Evolutionary conservation across 23 tunicate species (phyloP).

Genomic region (Clavelina lepadiformis): DNA sequence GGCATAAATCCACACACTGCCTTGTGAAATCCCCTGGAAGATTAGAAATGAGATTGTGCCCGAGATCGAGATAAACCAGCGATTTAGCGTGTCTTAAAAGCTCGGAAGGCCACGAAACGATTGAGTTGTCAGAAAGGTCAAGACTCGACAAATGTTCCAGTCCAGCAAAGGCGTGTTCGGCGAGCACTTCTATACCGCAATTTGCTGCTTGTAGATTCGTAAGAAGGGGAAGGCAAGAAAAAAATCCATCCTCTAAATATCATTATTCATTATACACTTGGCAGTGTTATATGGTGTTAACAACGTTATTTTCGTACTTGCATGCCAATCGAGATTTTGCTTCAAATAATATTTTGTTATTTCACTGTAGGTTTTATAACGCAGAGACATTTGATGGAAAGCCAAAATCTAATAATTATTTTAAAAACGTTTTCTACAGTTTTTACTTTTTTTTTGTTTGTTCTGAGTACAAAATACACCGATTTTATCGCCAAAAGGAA

Average conservation of each 20-base stretch:
- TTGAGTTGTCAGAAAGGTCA: slow-evolving; percentile 53
- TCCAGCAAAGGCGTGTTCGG: slow-evolving; percentile 23
- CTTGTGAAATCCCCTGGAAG: slow-evolving; percentile 29
- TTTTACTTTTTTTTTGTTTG: no score
- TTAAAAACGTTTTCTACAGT: no score
- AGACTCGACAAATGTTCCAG: slow-evolving; percentile 36
- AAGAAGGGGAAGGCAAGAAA: slow-evolving; percentile 36
- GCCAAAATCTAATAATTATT: no score
- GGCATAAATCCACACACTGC: slow-evolving; percentile 32
- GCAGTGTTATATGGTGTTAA: no score
- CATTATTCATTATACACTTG: no score
- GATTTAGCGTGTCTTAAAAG: slow-evolving; percentile 11
- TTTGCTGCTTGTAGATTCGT: slow-evolving; percentile 59
- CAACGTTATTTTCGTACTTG: no score
- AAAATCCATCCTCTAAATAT: slow-evolving; percentile 22
- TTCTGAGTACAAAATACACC: no score
- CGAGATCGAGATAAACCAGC: slow-evolving; percentile 53
- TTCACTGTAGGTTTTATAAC: no score
- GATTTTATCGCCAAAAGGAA: no score
- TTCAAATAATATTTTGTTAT: no score
- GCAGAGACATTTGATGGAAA: no score
- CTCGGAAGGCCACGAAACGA: slow-evolving; percentile 26
- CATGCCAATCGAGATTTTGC: no score
- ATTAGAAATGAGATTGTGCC: slow-evolving; percentile 22
- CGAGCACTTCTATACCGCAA: slow-evolving; percentile 22